Base-by-base conservation (phyloP, 2,888 invertebrate species). In the Chloroclystis v-ata region DNA sequence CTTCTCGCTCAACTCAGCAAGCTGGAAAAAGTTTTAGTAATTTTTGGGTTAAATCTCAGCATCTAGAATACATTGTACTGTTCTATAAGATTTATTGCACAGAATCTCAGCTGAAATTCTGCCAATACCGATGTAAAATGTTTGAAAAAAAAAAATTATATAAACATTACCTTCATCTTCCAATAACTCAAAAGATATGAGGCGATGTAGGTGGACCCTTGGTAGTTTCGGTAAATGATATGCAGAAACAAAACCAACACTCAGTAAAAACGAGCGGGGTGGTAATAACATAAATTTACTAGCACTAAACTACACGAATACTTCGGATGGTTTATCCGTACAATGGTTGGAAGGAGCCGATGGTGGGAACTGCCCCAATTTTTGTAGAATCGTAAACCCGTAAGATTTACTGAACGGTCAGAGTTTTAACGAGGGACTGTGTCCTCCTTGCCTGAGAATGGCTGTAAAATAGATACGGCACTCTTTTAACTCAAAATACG, bases 351-450 rank as follows among this genome's bases (percentile, higher is more conserved):
- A 55, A 59, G 46, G 47, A 54, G 44, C 52, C 56, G 51, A 55
- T 57, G 59, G 52, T 59, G 63, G 63, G 52, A 58, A 56, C 61
- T 58, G 65, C 61, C 73, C 77, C 78, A 79, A 81, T 80, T 82
- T 82, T 81, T 82, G 80, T 78, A 70, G 69, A 78, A 77, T 76
- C 82, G 78, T 83, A 83, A 83, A 82, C 76, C 78, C 73, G 61
- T 67, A 82, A 83, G 83, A 83, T 83, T 82, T 83, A 84, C 68
- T 75, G 81, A 75, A 77, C 73, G 79, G 72, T 68, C 72, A 63
- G 72, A 80, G 78, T 82, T 82, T 82, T 81, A 82, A 82, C 82
- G 82, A 82, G 75, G 71, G 63, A 69, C 71, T 54, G 64, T 70
- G 72, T 68, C 71, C 67, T 62, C 62, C 60, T 33, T 47, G 47